Percentiles rank a stretch among this genome's conserved stretches.
Evolutionary conservation across 2,888 invertebrate genomes (phyloP).

Genomic region (Synanthedon vespiformis): DNA sequence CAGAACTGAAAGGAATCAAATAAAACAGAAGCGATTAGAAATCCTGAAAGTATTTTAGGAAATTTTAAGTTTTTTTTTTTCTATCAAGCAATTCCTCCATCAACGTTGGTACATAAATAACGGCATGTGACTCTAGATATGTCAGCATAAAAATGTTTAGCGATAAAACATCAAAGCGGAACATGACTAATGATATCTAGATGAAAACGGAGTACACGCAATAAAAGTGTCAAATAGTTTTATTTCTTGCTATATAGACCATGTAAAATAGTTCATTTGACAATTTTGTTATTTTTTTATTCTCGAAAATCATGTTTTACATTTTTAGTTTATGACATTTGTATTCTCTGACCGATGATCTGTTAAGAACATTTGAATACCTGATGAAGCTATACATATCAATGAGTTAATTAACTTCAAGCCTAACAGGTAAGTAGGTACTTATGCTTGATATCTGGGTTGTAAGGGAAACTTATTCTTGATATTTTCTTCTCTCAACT

Average conservation of each 20-base stretch:
- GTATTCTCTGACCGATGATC: too few species aligned
- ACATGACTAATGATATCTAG: slow-evolving; percentile 57
- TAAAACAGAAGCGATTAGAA: too few species aligned
- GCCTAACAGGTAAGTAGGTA: too few species aligned
- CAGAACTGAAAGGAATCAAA: too few species aligned
- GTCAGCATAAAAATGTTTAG: slow-evolving; percentile 49
- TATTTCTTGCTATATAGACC: slow-evolving; percentile 30
- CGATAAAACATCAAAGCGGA: slow-evolving; percentile 59
- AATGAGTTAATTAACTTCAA: too few species aligned
- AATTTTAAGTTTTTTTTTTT: slow-evolving; percentile 12
- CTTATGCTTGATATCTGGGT: too few species aligned
- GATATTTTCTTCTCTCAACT: too few species aligned
- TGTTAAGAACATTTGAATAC: too few species aligned
- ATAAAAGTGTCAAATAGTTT: slow-evolving; percentile 59
- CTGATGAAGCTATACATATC: too few species aligned
- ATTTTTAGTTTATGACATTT: too few species aligned
- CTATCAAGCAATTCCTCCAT: slow-evolving; percentile 29
- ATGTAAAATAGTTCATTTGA: slow-evolving; percentile 32
- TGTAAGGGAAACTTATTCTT: too few species aligned
- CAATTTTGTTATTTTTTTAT: slow-evolving; percentile 12
- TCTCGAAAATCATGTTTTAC: neutral
- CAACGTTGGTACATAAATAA: slow-evolving; percentile 36
- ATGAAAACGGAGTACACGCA: slow-evolving; percentile 55
- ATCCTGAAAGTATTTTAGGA: too few species aligned
- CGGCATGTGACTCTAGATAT: slow-evolving; percentile 27